Base-by-base conservation (phyloP, 1,140 invertebrate genomes). In the Tribolium madens region DNA sequence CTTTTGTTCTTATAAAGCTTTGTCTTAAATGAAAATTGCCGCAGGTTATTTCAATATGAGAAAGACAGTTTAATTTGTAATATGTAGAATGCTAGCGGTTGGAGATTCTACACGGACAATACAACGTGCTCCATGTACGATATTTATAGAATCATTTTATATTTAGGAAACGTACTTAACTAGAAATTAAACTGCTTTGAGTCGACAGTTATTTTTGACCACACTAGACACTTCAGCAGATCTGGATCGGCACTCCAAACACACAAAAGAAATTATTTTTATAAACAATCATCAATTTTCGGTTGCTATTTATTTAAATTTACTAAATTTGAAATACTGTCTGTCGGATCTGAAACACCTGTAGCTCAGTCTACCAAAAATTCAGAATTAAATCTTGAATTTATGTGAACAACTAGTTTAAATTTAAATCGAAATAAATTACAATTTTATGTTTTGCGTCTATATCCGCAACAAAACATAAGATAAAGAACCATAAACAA, bases 21-120 rank as follows among this genome's bases (percentile, higher is more conserved):
- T 52, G 47, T 50, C 53, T 53, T 33, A 76, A 76, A 76, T 76
- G 75, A 76, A 76, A 76, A 76, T 14, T 42, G 50, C 17, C 75
- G 15, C 31, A 18, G 36, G 75, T 72, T 60, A 76, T 72, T 76
- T 64, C 75, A 64, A 64, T 72, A 76, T 72, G 42, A 71, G 71
- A 72, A 69, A 18, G 50, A 36, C 42, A 71, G 50, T 76, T 57
- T 70, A 70, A 70, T 76, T 75, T 75, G 15, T 75, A 50, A 75
- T 75, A 57, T 50, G 73, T 33, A 50, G 50, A 42, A 75, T 69
- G 57, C 31, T 42, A 47, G 42, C 60, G 17, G 17, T 17, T 21
- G 15, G 52, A 18, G 52, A 12, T 36, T 12, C n/a, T 33, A n/a
- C 13, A 33, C 7, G 14, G 21, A 33, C 26, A 64, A 64, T 64